These are phyloP conservation scores for Vireo altiloquus DNA, from an alignment of 2,113 vertebrate species.

Conservation along the genomic window DNA sequence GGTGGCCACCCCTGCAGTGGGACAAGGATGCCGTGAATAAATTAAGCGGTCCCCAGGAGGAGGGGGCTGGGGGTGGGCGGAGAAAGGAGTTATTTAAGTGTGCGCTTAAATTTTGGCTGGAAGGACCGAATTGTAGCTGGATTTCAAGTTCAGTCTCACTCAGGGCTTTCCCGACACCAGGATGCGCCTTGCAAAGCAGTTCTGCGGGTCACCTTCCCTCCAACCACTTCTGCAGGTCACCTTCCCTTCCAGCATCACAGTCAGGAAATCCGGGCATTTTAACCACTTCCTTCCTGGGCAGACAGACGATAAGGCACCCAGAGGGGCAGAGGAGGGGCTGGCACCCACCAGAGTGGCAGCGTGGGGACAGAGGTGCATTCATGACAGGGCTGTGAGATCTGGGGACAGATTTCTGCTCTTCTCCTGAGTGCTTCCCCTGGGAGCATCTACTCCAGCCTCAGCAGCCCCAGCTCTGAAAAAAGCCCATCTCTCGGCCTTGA, in stretches of 20 bases:
- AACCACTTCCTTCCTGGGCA: background rate
- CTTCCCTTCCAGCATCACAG: background rate
- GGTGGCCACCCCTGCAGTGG: background rate
- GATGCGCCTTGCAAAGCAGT: background rate
- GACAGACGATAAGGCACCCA: background rate
- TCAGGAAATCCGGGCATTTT: background rate
- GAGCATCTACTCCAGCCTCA: background rate
- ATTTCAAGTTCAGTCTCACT: background rate
- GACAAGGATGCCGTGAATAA: background rate
- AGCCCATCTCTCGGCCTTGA: background rate
- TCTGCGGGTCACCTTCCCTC: slow-evolving; percentile 10
- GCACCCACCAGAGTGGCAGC: background rate
- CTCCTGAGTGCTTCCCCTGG: background rate
- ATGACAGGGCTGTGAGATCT: background rate
- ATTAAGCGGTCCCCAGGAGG: background rate
- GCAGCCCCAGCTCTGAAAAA: background rate
- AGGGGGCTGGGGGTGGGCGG: too few species aligned
- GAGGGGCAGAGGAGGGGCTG: background rate
- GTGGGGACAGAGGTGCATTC: background rate
- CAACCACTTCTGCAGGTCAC: background rate
- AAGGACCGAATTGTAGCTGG: background rate
- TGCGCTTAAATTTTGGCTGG: background rate
- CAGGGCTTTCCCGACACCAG: background rate
- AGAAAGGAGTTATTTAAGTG: background rate
- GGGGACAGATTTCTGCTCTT: background rate